Evolutionary conservation across 2,888 invertebrate species (phyloP).

Genomic region (Andrena camellia): DNA sequence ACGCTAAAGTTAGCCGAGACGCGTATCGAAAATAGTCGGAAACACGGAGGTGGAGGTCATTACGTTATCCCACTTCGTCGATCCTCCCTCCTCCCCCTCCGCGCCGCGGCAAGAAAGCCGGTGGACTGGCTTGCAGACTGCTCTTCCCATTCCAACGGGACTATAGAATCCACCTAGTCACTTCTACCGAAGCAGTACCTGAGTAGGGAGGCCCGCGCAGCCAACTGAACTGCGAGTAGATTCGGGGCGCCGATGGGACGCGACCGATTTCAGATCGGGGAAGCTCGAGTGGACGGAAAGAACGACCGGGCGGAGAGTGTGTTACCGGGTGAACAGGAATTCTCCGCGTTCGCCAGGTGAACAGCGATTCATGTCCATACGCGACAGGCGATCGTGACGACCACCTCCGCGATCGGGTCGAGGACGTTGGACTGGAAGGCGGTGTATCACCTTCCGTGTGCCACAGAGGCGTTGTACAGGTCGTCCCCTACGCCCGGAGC

Average conservation of each 20-base stretch:
- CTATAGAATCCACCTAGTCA: slow-evolving; percentile 30
- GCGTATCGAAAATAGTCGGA: slow-evolving; percentile 82
- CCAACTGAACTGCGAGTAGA: no score
- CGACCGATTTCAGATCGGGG: no score
- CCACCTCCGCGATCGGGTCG: slow-evolving; percentile 55
- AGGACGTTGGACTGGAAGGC: slow-evolving; percentile 35
- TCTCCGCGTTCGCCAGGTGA: slow-evolving; percentile 33
- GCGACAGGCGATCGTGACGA: slow-evolving; percentile 23
- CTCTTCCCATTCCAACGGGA: slow-evolving; percentile 8
- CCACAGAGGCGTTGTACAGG: not conserved
- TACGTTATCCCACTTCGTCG: slow-evolving; percentile 71
- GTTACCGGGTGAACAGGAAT: slow-evolving; percentile 54
- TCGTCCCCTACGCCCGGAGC: not conserved
- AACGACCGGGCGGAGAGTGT: slow-evolving; percentile 3
- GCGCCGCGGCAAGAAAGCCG: not conserved
- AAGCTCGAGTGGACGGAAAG: not conserved
- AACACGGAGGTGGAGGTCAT: slow-evolving; percentile 82
- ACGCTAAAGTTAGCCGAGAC: slow-evolving; percentile 80
- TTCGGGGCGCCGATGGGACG: no score
- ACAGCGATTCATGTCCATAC: slow-evolving; percentile 45
- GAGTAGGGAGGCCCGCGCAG: no score
- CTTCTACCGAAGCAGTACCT: slow-evolving; percentile 13
- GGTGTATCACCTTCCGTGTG: slow-evolving; percentile 29
- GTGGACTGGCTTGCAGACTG: slow-evolving; percentile 27
- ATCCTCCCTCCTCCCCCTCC: not conserved